Evolutionary conservation across 2,113 vertebrate genomes (phyloP).

Genomic region (Dasyornis broadbenti): DNA sequence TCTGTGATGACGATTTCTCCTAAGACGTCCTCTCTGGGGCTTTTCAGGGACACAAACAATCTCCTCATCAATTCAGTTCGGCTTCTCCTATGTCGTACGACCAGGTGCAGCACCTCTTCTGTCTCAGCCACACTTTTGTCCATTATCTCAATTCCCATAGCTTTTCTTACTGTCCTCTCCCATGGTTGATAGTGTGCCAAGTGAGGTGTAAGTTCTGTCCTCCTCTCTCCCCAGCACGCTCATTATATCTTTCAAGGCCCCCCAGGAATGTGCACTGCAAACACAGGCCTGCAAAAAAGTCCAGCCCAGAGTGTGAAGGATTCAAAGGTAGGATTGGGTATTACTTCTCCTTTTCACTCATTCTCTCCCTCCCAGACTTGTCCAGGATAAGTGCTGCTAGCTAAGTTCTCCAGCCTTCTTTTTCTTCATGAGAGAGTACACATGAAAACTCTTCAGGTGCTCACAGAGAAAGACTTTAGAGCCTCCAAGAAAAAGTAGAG

Average conservation of each 20-base stretch:
- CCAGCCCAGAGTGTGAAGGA: neutral
- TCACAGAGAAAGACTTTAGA: neutral
- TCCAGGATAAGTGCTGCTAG: neutral
- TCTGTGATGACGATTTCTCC: neutral
- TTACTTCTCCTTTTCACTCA: neutral
- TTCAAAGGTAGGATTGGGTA: neutral
- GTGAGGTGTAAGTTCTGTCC: neutral
- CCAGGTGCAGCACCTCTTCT: neutral
- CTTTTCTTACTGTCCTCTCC: neutral
- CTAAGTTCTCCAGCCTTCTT: neutral
- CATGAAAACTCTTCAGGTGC: neutral
- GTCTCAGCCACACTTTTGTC: neutral
- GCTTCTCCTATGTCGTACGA: neutral
- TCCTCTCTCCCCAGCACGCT: neutral
- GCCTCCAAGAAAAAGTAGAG: neutral
- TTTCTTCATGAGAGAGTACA: neutral
- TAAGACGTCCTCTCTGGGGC: neutral
- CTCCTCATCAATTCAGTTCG: neutral
- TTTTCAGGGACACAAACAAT: neutral
- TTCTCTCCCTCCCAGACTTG: neutral
- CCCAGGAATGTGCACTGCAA: neutral
- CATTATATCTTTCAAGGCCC: neutral
- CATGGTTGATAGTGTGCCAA: neutral
- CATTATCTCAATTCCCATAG: neutral
- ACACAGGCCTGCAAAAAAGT: neutral